These are phyloP conservation scores for Synchiropus splendidus DNA, from an alignment of 2,113 vertebrate species.

Conservation along the genomic window DNA sequence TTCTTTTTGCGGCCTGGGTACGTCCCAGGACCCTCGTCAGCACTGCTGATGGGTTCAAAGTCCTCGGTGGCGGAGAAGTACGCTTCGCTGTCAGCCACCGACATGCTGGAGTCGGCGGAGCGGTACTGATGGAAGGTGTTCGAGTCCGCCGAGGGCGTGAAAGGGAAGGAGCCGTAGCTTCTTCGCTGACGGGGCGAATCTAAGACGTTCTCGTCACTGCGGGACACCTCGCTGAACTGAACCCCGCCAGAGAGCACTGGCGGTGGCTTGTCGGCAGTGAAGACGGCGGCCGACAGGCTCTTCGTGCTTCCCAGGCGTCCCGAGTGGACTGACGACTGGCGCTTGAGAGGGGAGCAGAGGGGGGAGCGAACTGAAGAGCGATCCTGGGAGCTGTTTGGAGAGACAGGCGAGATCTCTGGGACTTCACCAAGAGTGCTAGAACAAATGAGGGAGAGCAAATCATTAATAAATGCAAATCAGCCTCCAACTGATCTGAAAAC, in stretches of 20 bases:
- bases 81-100: constrained; percentile 93
- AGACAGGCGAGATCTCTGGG: constrained; percentile 70
- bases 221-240: constrained; percentile 91
- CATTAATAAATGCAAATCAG: too few relatives aligned
- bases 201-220: constrained; percentile 89
- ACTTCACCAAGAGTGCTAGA: constrained; percentile 68
- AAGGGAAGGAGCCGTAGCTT: constrained; percentile 94
- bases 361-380: constrained; percentile 77
- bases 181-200: constrained; percentile 89
- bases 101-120: constrained; percentile 94
- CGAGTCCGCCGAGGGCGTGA: constrained; percentile 90
- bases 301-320: constrained; percentile 89
- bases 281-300: constrained; percentile 88
- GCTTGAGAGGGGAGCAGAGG: constrained; percentile 82
- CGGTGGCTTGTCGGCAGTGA: constrained; percentile 76
- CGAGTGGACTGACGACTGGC: constrained; percentile 86
- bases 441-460: background rate
- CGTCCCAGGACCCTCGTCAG: constrained; percentile 90
- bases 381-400: constrained; percentile 76
- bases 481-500: too few relatives aligned
- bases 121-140: constrained; percentile 95
- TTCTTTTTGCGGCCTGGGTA: constrained; percentile 93
- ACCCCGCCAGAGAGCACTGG: constrained; percentile 71
- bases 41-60: constrained; percentile 91
- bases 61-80: constrained; percentile 96